Percentiles rank a stretch among this genome's conserved stretches.
Conservation (phyloP, 2,888 invertebrate genomes). For the Formica aserva region DNA sequence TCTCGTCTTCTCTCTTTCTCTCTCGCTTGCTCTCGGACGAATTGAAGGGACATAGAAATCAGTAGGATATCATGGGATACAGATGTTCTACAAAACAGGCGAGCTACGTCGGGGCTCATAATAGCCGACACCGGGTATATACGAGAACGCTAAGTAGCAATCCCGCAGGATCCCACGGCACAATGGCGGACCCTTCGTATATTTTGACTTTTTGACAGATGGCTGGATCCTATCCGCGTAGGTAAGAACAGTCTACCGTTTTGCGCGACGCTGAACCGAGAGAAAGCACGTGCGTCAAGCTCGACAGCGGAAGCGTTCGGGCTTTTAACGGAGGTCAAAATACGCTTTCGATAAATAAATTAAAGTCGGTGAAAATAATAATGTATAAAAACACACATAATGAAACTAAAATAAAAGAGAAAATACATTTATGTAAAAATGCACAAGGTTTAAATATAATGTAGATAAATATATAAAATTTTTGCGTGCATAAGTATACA, state of each 20-base stretch:
- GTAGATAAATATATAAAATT: neutral
- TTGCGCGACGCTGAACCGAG: conserved; percentile 41
- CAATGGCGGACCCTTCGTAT: conserved; percentile 83
- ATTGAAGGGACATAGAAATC: conserved; percentile 65
- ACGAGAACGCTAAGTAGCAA: conserved; percentile 85
- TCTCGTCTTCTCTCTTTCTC: neutral
- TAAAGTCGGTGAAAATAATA: neutral
- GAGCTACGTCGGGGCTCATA: conserved; percentile 76
- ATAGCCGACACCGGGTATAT: conserved; percentile 79
- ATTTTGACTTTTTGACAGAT: conserved; percentile 86
- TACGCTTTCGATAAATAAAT: neutral
- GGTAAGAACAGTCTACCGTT: conserved; percentile 67
- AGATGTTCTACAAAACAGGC: conserved; percentile 85
- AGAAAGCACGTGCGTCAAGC: conserved; percentile 14
- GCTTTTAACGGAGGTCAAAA: neutral
- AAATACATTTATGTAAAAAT: neutral
- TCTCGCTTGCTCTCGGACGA: conserved; percentile 35
- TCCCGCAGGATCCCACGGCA: conserved; percentile 83
- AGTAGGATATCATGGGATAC: conserved; percentile 78
- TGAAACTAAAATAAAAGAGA: neutral
- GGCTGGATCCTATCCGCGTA: conserved; percentile 73
- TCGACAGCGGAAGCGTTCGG: neutral
- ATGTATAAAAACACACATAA: neutral
- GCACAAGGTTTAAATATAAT: neutral
- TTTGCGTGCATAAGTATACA: neutral